Percentiles rank a stretch among this genome's conserved stretches.
Conservation (phyloP, 2,888 invertebrate species). For the Synanthedon andrenaeformis region DNA sequence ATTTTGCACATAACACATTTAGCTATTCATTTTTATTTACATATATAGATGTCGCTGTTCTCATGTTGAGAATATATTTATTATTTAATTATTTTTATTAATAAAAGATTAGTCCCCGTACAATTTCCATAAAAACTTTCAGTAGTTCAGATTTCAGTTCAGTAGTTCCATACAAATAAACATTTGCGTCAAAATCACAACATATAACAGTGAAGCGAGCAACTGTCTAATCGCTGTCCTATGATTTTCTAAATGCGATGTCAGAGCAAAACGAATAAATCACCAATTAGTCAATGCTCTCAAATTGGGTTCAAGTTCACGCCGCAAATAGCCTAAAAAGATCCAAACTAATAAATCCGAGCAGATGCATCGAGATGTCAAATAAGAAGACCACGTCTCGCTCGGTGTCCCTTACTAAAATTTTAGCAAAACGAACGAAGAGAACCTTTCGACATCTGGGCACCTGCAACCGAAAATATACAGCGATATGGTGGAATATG, state of each 20-base stretch:
- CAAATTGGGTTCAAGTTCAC: slow-evolving; percentile 53
- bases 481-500: slow-evolving; percentile 52
- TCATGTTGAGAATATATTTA: no score
- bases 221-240: slow-evolving; percentile 9
- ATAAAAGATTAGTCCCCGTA: no score
- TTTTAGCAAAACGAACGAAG: slow-evolving; percentile 39
- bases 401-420: slow-evolving; percentile 25
- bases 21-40: no score
- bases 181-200: slow-evolving; percentile 15
- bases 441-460: slow-evolving; percentile 53
- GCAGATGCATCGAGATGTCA: slow-evolving; percentile 34
- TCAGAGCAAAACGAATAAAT: slow-evolving; percentile 18
- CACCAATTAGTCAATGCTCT: slow-evolving; percentile 47
- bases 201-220: slow-evolving; percentile 41
- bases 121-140: no score
- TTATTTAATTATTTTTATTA: no score
- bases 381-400: slow-evolving; percentile 50
- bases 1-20: no score
- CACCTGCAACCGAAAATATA: slow-evolving; percentile 61
- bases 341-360: slow-evolving; percentile 45
- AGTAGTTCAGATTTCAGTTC: no score
- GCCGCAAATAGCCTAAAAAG: slow-evolving; percentile 28
- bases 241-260: no score
- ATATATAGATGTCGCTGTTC: no score
- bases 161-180: no score